Percentiles rank a stretch among this genome's conserved stretches.
Conservation (phyloP, 1,140 invertebrate genomes). For the Hormaphis cornu region DNA sequence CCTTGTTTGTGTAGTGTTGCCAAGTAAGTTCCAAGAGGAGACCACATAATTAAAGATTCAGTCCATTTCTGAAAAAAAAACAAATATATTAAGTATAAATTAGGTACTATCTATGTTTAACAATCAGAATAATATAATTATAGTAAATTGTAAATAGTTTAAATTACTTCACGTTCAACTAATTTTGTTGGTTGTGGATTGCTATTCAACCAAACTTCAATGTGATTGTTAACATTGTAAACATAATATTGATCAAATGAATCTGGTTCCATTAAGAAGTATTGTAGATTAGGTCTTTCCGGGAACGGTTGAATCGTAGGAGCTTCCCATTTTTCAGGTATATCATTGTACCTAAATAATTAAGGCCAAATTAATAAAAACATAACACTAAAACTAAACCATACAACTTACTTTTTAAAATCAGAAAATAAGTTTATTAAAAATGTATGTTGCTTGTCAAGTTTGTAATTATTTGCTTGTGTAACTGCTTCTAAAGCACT, state of each 20-base stretch:
- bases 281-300: constrained; percentile 79
- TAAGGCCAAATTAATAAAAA: neutral
- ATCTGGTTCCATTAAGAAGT: constrained; percentile 84
- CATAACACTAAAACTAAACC: neutral
- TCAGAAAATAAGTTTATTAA: constrained; percentile 92
- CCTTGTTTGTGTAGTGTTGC: constrained; percentile 92
- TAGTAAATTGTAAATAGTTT: neutral
- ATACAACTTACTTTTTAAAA: constrained; percentile 72
- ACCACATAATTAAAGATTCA: constrained; percentile 93
- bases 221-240: constrained; percentile 59
- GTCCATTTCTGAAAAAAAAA: constrained; percentile 67
- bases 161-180: constrained; percentile 70
- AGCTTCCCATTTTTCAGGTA: constrained; percentile 85
- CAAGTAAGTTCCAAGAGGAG: constrained; percentile 90
- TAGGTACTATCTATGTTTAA: constrained; percentile 40
- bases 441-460: constrained; percentile 95
- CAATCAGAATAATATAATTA: constrained; percentile 23
- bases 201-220: constrained; percentile 82
- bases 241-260: constrained; percentile 92
- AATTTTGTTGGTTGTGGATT: constrained; percentile 74
- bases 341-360: constrained; percentile 66
- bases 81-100: constrained; percentile 8
- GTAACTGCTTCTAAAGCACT: constrained; percentile 81
- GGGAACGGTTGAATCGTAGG: constrained; percentile 78
- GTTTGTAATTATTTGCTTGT: constrained; percentile 80